A percentile compares a stretch with the other conserved stretches of the same genome.
phyloP scores from a whole-genome alignment of 2,113 vertebrate species.

The Benitochromis conjunctus region DNA sequence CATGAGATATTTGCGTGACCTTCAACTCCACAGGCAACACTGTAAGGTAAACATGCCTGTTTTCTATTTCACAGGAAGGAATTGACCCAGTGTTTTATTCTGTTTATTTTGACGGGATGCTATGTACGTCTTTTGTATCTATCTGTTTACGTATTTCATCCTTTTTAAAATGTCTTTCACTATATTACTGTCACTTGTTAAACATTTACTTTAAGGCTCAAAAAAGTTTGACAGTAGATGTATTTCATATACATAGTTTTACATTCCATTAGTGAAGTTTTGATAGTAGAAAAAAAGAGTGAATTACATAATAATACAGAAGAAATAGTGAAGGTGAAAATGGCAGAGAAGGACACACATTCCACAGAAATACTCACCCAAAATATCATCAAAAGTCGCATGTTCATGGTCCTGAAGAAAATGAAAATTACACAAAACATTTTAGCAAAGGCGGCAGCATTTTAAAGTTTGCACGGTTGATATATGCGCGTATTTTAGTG shows the following conservation, averaged over 20 bases:
- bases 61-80: neutral
- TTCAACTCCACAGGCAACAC: neutral
- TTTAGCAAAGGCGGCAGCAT: neutral
- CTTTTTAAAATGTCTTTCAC: neutral
- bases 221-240: neutral
- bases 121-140: neutral
- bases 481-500: neutral
- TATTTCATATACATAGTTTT: neutral
- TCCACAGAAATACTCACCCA: constrained; percentile 78
- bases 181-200: neutral
- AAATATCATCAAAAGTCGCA: constrained; percentile 95
- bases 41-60: neutral
- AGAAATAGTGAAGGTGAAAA: neutral
- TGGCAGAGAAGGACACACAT: neutral
- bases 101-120: neutral
- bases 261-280: neutral
- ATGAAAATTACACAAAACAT: neutral
- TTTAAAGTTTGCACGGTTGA: neutral
- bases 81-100: neutral
- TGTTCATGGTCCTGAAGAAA: constrained; percentile 92
- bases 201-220: neutral
- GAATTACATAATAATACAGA: neutral
- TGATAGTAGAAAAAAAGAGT: neutral
- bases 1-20: neutral
- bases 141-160: too few species aligned